Conservation (phyloP, 2,888 invertebrate genomes). For the Neelides folsomi region DNA sequence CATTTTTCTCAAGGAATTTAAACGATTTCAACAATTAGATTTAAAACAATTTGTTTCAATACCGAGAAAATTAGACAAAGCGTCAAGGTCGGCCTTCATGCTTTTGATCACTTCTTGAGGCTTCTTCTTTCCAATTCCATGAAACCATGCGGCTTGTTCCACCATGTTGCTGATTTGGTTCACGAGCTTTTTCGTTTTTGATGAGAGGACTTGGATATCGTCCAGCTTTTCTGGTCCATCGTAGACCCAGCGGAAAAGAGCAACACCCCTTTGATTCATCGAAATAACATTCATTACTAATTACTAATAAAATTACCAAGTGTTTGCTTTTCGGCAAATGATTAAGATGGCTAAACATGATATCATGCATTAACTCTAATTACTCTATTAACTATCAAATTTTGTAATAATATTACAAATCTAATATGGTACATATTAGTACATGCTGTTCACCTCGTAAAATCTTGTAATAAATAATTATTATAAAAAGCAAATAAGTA, state of each 20-base stretch:
- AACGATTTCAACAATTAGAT: not conserved
- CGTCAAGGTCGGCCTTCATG: conserved; percentile 15
- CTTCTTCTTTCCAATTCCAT: conserved; percentile 26
- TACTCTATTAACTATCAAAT: too few relatives aligned
- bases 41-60: too few relatives aligned
- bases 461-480: too few relatives aligned
- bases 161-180: conserved; percentile 23
- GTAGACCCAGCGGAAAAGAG: conserved; percentile 31
- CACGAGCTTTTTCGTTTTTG: conserved; percentile 17
- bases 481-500: too few relatives aligned
- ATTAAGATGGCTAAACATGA: not conserved
- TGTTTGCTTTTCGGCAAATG: not conserved
- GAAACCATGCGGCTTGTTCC: conserved; percentile 28
- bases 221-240: conserved; percentile 20
- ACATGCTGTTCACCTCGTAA: too few relatives aligned
- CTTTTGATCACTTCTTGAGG: conserved; percentile 22
- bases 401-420: too few relatives aligned
- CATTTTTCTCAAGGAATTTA: not conserved
- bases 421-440: too few relatives aligned
- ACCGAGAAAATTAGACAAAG: conserved; percentile 24
- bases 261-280: conserved; percentile 22
- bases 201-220: conserved; percentile 23
- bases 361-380: too few relatives aligned
- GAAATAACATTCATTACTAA: not conserved
- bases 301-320: not conserved